phyloP scores from a whole-genome alignment of 2,797 vertebrate genomes.

The Nannoperca australis region DNA sequence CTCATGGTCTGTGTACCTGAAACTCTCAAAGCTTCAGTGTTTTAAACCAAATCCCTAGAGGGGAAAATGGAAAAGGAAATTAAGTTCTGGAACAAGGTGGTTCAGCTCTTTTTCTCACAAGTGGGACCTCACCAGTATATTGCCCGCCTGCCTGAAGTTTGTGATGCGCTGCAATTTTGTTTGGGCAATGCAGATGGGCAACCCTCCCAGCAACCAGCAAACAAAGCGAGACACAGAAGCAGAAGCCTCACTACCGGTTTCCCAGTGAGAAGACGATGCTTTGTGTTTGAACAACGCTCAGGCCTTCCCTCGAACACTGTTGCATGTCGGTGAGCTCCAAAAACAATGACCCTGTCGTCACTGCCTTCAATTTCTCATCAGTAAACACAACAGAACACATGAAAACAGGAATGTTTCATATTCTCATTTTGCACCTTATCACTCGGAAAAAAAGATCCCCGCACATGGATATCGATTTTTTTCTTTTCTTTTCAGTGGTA shows the following conservation, averaged over 20 bases:
- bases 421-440: slow-evolving; percentile 55
- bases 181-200: slow-evolving; percentile 6
- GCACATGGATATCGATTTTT: slow-evolving; percentile 9
- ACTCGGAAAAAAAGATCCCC: slow-evolving; percentile 5
- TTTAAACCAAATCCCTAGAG: neutral
- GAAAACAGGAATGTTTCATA: slow-evolving; percentile 51
- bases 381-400: slow-evolving; percentile 22
- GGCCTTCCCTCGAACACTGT: slow-evolving; percentile 40
- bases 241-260: neutral
- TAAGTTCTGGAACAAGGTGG: neutral
- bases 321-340: slow-evolving; percentile 43
- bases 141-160: slow-evolving; percentile 7
- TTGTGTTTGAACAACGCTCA: slow-evolving; percentile 46
- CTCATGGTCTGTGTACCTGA: neutral
- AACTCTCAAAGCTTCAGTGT: neutral
- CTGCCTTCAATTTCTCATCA: slow-evolving; percentile 54
- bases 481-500: neutral
- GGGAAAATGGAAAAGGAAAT: slow-evolving; percentile 4
- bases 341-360: slow-evolving; percentile 20
- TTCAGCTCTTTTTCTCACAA: slow-evolving; percentile 26
- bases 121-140: slow-evolving; percentile 20
- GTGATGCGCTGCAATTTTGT: slow-evolving; percentile 14
- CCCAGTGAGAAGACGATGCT: slow-evolving; percentile 11
- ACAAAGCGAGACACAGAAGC: slow-evolving; percentile 6
- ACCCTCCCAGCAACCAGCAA: slow-evolving; percentile 35